Base-by-base conservation (phyloP, 2,113 vertebrate genomes). In the Lamprologus tigripictilis region DNA sequence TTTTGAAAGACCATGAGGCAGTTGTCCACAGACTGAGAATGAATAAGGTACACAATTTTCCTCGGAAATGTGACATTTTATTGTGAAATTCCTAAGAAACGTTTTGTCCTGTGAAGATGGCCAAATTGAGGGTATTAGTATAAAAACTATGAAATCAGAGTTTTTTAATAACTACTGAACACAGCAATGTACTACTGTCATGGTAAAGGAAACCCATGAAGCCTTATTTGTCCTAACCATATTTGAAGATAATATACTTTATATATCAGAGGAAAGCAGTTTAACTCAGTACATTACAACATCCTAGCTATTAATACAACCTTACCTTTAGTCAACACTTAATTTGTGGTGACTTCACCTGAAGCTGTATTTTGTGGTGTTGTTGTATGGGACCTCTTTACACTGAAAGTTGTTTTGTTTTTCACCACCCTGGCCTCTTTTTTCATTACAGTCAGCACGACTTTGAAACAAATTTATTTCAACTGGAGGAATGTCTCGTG, bases 1-100 rank as follows among this genome's bases (percentile, higher is more conserved):
- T 97, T 90, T 90, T 99, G 92, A 97, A 98, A 89, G 98, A 99
- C 82, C 98, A 99, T 58, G 98, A 99, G 87, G 95, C 96, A 68
- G 96, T 98, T 68, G 98, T 98, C 80, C 98, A 98, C 95, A 97
- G 98, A 86, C 96, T 99, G 23, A 96, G 97, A 51, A 97, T 98
- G 0, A 98, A 99, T 89, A 99, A 99, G 98, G 98, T 99, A 91
- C 21, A 17, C 28, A 0, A 7, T 53, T 17, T 23, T 47, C 12
- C 11, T 7, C 3, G 3, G 33, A 37, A 68, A 68, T 68, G 33
- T 37, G 6, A 11, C 17, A 23, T 47, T 49, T 49, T 47, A 31
- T 78, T 28, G 17, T 47, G 26, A 49, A 31, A 28, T 12, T 17
- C 42, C 40, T 49, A 49, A 84, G 16, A 80, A 49, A 81, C 19